Evolutionary conservation across 2,797 vertebrate species (phyloP), one percentile per base, ranked within the genome.

Genomic region (Gymnoscopelus braueri): DNA sequence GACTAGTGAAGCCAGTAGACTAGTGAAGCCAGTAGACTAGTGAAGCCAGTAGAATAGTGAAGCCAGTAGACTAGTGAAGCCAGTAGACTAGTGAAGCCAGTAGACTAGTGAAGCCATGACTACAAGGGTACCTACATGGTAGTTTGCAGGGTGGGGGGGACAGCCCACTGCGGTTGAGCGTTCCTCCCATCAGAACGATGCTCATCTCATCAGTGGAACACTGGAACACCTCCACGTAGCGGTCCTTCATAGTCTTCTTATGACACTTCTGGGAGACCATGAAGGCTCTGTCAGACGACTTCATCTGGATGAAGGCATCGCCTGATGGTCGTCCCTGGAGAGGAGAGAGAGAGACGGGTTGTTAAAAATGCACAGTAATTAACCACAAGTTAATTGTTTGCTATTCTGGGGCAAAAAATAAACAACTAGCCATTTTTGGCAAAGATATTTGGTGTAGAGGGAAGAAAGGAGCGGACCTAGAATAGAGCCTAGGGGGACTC

Each of bases 191-290:
- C 91, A 99, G 93, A 83, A 99, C 97, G 66, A 97, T 97, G 92
- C 96, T 98, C 97, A 99, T 99, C 92, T 99, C 97, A 87, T 98
- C 96, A 61, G 96, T 96, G 69, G 97, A 98, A 86, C 97, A 99
- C 90, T 98, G 97, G 84, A 99, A 98, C 77, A 99, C 97, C 92
- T 98, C 97, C 19, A 99, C 96, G 0, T 98, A 99, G 55, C 97
- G 96, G 83, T 98, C 97, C 93, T 98, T 98, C 97, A 99, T 98
- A 71, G 96, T 95, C 90, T 98, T 97, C 88, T 98, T 99, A 82
- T 99, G 97, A 84, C 97, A 98, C 81, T 96, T 96, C 87, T 99
- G 97, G 78, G 97, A 90, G 69, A 97, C 95, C 90, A 96, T 86
- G 71, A 97, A 96, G 0, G 97, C 96, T 70, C 95, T 94, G 77